Conservation (phyloP, 2,888 invertebrate species). For the Onchidella celtica region DNA sequence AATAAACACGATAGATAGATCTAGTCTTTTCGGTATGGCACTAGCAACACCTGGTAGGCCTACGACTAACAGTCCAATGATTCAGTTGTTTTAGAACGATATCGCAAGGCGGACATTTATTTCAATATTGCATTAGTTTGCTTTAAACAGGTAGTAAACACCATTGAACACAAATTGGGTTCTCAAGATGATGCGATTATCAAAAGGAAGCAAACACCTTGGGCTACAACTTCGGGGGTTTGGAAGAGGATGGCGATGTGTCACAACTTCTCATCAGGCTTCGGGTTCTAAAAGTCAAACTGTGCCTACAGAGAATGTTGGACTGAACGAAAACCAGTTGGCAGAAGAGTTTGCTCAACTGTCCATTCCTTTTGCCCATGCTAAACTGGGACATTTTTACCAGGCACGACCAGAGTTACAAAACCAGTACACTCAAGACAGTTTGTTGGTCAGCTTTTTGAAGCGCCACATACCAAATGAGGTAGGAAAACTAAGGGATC, state of each 20-base stretch:
- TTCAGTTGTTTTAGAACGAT: not conserved
- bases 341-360: slow-evolving; percentile 1
- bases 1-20: too few relatives aligned
- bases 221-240: not conserved
- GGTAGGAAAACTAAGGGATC: too few relatives aligned
- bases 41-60: too few relatives aligned
- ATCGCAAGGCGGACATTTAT: not conserved
- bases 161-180: too few relatives aligned
- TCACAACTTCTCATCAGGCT: not conserved
- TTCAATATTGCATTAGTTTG: too few relatives aligned
- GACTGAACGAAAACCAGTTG: slow-evolving; percentile 1
- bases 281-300: not conserved
- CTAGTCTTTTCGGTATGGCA: too few relatives aligned
- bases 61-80: too few relatives aligned
- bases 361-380: slow-evolving; percentile 60
- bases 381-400: slow-evolving; percentile 78
- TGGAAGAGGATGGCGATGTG: not conserved
- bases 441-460: slow-evolving; percentile 77
- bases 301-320: not conserved
- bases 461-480: slow-evolving; percentile 77
- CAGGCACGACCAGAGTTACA: slow-evolving; percentile 79
- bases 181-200: not conserved
- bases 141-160: too few relatives aligned
- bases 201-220: not conserved
- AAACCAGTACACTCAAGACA: slow-evolving; percentile 80